These are phyloP conservation scores for Ficedula albicollis DNA, from an alignment of 2,797 vertebrate genomes.

Conservation along the genomic window DNA sequence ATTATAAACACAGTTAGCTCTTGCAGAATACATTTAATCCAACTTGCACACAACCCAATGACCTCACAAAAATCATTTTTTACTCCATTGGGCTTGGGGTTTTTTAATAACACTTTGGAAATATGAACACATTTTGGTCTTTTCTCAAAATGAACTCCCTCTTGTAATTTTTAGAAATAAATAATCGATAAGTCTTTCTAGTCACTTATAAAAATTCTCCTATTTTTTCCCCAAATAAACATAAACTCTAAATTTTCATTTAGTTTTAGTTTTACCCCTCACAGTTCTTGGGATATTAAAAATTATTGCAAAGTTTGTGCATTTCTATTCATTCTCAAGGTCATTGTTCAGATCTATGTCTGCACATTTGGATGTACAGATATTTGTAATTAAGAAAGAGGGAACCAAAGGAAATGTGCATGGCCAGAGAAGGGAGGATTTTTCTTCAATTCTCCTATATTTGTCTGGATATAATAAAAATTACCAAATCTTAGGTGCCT, in stretches of 20 bases:
- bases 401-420: background rate
- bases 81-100: background rate
- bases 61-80: background rate
- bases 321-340: background rate
- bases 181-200: background rate
- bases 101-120: background rate
- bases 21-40: background rate
- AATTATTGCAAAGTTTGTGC: background rate
- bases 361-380: background rate
- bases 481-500: background rate
- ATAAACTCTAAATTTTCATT: background rate
- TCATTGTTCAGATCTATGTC: background rate
- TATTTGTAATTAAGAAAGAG: background rate
- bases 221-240: background rate
- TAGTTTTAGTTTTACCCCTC: background rate
- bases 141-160: background rate
- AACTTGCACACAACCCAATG: background rate
- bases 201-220: background rate
- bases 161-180: background rate
- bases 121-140: background rate
- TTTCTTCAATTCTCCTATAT: background rate
- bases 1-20: background rate
- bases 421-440: background rate
- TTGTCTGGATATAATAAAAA: background rate
- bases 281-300: background rate